phyloP scores from a whole-genome alignment of 2,113 vertebrate genomes.

The Petrocephalus microphthalmus region DNA sequence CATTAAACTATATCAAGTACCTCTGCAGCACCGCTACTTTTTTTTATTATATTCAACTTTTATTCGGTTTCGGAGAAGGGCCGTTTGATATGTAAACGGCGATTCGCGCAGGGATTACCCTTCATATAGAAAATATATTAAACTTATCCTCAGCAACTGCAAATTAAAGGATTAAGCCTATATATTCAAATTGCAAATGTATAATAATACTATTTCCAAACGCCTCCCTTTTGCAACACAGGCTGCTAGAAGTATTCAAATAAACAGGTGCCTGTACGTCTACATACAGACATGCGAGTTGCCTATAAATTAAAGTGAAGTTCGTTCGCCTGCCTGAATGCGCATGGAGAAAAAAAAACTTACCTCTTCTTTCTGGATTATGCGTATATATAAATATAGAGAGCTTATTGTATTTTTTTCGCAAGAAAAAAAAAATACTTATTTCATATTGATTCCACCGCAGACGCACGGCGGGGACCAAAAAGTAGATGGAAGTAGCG shows the following conservation, averaged over 20 bases:
- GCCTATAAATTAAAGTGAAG: neutral
- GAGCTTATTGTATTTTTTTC: neutral
- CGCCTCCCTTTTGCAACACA: neutral
- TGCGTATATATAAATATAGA: neutral
- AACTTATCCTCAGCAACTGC: neutral
- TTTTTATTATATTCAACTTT: neutral
- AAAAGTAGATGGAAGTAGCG: constrained; percentile 15
- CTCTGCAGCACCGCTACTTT: neutral
- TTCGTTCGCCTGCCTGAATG: neutral
- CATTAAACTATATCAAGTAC: neutral
- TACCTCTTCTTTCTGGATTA: constrained; percentile 8
- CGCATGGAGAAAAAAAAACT: neutral
- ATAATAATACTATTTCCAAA: neutral
- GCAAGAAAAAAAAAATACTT: neutral
- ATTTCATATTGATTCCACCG: constrained; percentile 5
- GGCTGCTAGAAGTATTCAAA: neutral
- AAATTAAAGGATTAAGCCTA: neutral
- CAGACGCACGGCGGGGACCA: constrained; percentile 28
- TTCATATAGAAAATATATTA: neutral
- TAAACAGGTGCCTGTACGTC: neutral
- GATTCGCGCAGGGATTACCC: neutral
- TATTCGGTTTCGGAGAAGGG: neutral
- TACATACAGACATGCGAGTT: neutral
- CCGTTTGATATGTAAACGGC: neutral
- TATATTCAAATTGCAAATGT: neutral